Conservation (phyloP, 2,113 vertebrate genomes). For the Recurvirostra avosetta region DNA sequence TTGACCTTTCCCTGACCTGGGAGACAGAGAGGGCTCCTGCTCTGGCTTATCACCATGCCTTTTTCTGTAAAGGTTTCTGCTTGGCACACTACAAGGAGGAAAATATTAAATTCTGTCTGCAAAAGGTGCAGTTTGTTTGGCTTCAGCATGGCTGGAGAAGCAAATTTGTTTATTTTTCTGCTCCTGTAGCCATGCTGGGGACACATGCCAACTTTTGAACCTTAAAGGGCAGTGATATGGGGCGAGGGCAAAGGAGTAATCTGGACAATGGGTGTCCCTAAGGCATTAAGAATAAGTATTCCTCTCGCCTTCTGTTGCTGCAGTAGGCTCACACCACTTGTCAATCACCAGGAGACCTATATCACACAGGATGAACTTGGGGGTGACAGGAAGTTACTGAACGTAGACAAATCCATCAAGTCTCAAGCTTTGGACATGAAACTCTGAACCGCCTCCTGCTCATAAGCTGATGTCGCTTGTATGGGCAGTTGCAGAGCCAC, state of each 20-base stretch:
- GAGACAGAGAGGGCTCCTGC: background rate
- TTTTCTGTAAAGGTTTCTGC: background rate
- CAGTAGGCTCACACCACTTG: background rate
- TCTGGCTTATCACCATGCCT: background rate
- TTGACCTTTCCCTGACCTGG: slow-evolving; percentile 43
- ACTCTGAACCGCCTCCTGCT: background rate
- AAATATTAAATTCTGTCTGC: background rate
- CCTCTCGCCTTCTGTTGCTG: background rate
- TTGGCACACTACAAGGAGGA: background rate
- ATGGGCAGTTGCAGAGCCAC: background rate
- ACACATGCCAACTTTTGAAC: background rate
- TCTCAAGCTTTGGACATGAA: background rate
- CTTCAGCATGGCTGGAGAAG: background rate
- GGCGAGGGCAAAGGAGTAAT: background rate
- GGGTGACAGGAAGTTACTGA: background rate
- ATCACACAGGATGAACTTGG: background rate
- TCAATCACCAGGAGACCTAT: background rate
- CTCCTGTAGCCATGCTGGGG: background rate
- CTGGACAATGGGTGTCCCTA: background rate
- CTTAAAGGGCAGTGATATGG: background rate
- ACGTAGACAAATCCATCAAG: background rate
- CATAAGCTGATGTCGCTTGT: background rate
- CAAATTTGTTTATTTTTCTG: background rate
- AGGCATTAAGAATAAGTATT: background rate
- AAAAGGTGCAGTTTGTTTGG: background rate